Base-by-base conservation (phyloP, 1,140 invertebrate genomes). In the Aleiodes sp. region DNA sequence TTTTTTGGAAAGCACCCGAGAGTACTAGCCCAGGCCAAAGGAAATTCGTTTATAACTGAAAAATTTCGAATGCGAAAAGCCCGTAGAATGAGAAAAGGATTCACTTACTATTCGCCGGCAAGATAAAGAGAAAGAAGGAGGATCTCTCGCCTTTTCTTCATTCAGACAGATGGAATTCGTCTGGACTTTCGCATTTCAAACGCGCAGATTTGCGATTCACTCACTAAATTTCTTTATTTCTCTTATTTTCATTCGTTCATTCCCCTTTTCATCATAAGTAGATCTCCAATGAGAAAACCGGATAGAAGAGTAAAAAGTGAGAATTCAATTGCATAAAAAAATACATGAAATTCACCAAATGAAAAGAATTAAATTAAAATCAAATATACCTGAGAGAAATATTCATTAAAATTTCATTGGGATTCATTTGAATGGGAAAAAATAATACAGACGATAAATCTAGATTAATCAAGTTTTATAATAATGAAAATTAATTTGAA, bases 21-120 rank as follows among this genome's bases (percentile, higher is more conserved):
- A 66, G 33, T 62, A 33, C 16, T 14, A 62, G 7, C 21, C 33
- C 43, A 16, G 52, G 21, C 1, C 24, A 14, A 57, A 57, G 52
- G 65, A 66, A 66, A 66, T 66, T 43, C 52, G 39, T 66, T 66
- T 66, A 59, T 59, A 66, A 59, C 63, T 52, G 46, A 52, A 9
- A 31, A 65, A 65, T 65, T 65, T 56, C 28, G 52, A 65, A 65
- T 41, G 63, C 43, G 43, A 65, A 65, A 52, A 65, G 28, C 28
- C 63, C 35, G 14, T 52, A 52, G 46, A 52, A 52, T 52, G 46
- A n/a, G n/a, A 21, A 52, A 24, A 21, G 46, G 46, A 52, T 52
- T 52, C 46, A 52, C 46, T 52, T 21, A 52, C 46, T 21, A 52
- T 16, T 52, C 26, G n/a, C n/a, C 21, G 21, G 6, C 16, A 21